Conservation (phyloP, 2,113 vertebrate species). For the Acrocephalus kingi region DNA sequence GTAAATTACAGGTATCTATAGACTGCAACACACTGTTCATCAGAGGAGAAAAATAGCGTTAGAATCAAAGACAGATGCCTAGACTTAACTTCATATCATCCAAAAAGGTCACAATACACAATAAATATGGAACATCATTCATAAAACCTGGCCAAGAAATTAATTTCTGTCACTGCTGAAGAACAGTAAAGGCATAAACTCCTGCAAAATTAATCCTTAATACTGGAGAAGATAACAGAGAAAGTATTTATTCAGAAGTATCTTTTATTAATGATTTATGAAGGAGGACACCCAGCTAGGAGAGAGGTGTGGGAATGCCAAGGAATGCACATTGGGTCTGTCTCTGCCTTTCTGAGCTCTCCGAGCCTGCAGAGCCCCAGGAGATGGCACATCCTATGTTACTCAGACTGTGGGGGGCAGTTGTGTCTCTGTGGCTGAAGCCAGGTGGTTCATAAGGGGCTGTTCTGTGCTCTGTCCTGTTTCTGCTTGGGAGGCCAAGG, state of each 20-base stretch:
- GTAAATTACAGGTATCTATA: not conserved
- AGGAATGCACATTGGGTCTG: rapidly evolving
- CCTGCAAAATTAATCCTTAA: not conserved
- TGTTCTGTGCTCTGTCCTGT: not conserved
- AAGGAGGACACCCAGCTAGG: not conserved
- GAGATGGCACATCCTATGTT: rapidly evolving
- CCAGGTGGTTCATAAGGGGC: not conserved
- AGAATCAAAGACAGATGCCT: not conserved
- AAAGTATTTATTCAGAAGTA: not conserved
- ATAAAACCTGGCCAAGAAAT: not conserved
- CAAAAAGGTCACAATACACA: not conserved
- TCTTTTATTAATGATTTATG: not conserved
- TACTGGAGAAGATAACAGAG: not conserved
- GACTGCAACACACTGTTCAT: not conserved
- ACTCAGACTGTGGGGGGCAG: not conserved
- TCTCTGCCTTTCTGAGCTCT: not conserved
- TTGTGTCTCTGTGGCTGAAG: not conserved
- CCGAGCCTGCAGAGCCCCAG: not conserved
- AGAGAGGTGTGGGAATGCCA: not conserved
- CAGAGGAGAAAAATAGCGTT: not conserved
- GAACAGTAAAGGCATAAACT: not conserved
- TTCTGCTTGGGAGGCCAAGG: not conserved
- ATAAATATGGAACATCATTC: not conserved
- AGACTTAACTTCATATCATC: not conserved
- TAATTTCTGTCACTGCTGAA: not conserved